A percentile compares a stretch with the other conserved stretches of the same genome.
Conservation (phyloP, 2,797 vertebrate species). For the Morus bassanus region DNA sequence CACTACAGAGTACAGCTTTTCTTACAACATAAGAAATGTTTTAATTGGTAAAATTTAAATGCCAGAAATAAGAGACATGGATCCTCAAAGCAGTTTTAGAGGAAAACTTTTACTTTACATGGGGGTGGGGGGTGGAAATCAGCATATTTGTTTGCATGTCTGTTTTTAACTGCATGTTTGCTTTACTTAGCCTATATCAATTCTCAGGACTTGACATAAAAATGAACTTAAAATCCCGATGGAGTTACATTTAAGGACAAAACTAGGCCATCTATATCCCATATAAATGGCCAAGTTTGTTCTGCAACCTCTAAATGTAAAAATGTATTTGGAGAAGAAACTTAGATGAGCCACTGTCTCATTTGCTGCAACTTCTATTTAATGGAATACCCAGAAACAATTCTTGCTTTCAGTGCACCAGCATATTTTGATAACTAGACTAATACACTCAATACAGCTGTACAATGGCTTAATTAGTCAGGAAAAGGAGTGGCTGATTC, state of each 20-base stretch:
- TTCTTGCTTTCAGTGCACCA: not conserved
- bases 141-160: not conserved
- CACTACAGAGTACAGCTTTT: not conserved
- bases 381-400: not conserved
- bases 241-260: not conserved
- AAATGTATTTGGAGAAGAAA: not conserved
- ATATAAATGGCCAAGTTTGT: not conserved
- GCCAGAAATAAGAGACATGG: not conserved
- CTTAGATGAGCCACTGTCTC: not conserved
- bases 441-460: not conserved
- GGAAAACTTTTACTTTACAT: not conserved
- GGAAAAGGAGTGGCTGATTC: slow-evolving; percentile 42
- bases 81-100: not conserved
- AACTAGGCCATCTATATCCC: not conserved
- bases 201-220: not conserved
- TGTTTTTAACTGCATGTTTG: not conserved
- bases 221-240: not conserved
- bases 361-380: not conserved
- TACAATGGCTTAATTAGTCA: slow-evolving; percentile 17
- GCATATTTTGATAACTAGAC: slow-evolving; percentile 10
- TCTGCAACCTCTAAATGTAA: not conserved
- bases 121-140: rapidly evolving
- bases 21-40: not conserved
- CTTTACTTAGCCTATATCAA: not conserved
- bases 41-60: not conserved